A percentile compares a stretch with the other conserved stretches of the same genome.
These are phyloP conservation scores for Odontocerum albicorne DNA, from an alignment of 2,888 invertebrate species.

Conservation along the genomic window DNA sequence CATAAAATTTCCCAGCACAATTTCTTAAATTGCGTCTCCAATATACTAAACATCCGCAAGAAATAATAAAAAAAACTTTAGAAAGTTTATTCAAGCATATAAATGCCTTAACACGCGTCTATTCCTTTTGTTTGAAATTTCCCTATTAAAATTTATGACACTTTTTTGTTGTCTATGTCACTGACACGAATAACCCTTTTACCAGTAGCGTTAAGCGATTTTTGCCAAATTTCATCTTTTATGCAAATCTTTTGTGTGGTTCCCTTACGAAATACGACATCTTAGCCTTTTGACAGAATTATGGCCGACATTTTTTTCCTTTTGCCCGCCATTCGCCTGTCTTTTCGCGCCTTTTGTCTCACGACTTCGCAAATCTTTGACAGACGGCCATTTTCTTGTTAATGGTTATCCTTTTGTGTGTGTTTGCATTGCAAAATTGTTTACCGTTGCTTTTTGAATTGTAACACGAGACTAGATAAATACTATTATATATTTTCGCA, in stretches of 20 bases:
- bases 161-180: slow-evolving; percentile 12
- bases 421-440: slow-evolving; percentile 25
- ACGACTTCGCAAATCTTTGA: slow-evolving; percentile 11
- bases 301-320: slow-evolving; percentile 11
- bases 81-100: slow-evolving; percentile 1
- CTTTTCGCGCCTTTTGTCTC: slow-evolving; percentile 15
- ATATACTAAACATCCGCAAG: too few relatives aligned
- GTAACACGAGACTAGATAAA: background rate
- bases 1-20: too few relatives aligned
- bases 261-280: slow-evolving; percentile 14
- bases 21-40: too few relatives aligned
- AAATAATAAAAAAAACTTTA: background rate
- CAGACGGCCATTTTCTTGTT: slow-evolving; percentile 11
- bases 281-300: slow-evolving; percentile 10
- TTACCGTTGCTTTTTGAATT: slow-evolving; percentile 17
- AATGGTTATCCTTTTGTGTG: slow-evolving; percentile 25
- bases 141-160: slow-evolving; percentile 28
- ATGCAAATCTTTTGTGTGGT: slow-evolving; percentile 18
- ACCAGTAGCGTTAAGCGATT: slow-evolving; percentile 25
- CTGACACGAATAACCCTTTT: slow-evolving; percentile 25
- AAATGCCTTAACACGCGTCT: slow-evolving; percentile 21
- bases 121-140: slow-evolving; percentile 24
- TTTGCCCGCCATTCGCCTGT: background rate
- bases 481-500: slow-evolving; percentile 9
- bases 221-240: slow-evolving; percentile 30